Evolutionary conservation across 2,113 vertebrate species (phyloP).

Genomic region (Mesocricetus auratus): DNA sequence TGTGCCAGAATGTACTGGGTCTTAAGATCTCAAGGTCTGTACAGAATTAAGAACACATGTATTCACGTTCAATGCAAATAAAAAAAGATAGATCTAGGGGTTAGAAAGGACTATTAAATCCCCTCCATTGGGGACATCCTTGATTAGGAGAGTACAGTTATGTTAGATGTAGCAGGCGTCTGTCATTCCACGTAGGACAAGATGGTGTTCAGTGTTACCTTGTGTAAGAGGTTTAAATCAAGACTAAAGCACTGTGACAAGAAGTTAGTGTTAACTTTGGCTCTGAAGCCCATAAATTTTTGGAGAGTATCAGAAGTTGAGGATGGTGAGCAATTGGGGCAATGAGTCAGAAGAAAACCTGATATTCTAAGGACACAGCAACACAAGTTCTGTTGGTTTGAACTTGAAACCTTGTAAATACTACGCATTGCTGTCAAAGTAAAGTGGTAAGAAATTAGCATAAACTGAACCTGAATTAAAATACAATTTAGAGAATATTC

Average conservation of each 20-base stretch:
- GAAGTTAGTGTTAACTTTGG: background rate
- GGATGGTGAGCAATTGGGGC: background rate
- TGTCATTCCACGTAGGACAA: background rate
- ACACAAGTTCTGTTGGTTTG: background rate
- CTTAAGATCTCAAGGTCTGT: constrained; percentile 18
- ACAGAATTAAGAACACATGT: constrained; percentile 28
- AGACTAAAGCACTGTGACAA: background rate
- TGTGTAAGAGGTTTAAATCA: background rate
- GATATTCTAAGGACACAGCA: background rate
- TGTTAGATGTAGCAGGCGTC: background rate
- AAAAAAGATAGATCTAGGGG: background rate
- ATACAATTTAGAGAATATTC: background rate
- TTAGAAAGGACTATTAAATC: background rate
- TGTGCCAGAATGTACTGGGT: constrained; percentile 20
- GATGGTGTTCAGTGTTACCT: background rate
- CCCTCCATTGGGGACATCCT: background rate
- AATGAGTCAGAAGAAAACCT: constrained; percentile 1
- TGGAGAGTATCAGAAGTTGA: background rate
- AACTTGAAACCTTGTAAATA: background rate
- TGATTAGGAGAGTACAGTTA: background rate
- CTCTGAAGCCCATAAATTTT: background rate
- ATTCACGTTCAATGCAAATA: background rate
- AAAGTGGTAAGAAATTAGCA: background rate
- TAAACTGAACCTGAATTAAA: background rate
- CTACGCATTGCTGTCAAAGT: constrained; percentile 11